Conservation (phyloP, 2,797 vertebrate species). For the Aphelocoma californica region DNA sequence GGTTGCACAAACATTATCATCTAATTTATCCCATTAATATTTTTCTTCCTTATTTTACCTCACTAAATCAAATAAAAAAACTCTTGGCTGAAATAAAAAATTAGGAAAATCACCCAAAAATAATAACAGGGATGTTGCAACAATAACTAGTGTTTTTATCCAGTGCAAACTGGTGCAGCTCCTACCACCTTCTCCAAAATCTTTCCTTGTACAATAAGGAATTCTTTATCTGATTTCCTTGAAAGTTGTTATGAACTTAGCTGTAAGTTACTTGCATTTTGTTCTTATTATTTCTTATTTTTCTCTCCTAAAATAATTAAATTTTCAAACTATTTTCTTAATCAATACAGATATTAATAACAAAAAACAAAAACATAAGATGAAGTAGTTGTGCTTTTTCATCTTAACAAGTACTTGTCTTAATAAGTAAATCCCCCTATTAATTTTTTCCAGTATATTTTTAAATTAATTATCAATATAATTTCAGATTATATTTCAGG, state of each 20-base stretch:
- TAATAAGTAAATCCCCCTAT: not conserved
- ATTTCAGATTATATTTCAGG: not conserved
- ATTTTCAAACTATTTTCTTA: not conserved
- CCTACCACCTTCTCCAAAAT: not conserved
- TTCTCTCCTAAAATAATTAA: not conserved
- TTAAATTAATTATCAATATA: not conserved
- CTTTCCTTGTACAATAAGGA: not conserved
- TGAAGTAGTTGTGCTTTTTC: not conserved
- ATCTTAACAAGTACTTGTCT: not conserved
- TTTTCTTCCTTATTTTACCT: not conserved
- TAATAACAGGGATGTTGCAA: not conserved
- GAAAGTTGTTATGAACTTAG: not conserved
- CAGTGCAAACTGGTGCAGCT: not conserved
- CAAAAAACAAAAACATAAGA: not conserved
- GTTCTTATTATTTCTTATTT: not conserved
- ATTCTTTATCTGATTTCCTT: not conserved
- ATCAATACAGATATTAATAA: not conserved
- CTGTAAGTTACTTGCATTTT: not conserved
- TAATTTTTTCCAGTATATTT: not conserved
- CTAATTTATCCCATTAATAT: not conserved
- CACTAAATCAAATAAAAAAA: not conserved
- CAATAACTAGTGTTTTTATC: not conserved
- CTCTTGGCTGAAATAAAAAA: not conserved
- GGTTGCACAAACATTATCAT: rapidly evolving
- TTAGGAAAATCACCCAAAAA: not conserved